Evolutionary conservation across 2,113 vertebrate species (phyloP).

Genomic region (Calyptommatus sinebrachiatus): DNA sequence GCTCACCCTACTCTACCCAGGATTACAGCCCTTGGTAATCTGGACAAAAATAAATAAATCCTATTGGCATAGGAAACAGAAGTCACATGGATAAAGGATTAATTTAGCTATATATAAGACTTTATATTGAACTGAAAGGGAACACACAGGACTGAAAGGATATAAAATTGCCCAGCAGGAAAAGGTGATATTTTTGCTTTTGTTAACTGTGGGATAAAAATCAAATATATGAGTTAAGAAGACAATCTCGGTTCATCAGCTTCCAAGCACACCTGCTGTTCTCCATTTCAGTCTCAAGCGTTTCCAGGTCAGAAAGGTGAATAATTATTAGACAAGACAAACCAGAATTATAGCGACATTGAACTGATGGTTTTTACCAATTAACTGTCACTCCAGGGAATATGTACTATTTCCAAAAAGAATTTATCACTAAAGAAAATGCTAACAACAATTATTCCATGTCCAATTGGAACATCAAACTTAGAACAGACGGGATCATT

Average conservation of each 20-base stretch:
- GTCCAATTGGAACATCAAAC: constrained; percentile 63
- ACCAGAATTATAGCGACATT: constrained; percentile 62
- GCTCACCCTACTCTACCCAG: no score
- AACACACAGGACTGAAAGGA: constrained; percentile 15
- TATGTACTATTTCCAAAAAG: constrained; percentile 24
- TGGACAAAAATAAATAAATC: no score
- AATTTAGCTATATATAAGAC: background rate
- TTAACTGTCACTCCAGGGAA: constrained; percentile 64
- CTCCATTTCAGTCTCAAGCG: constrained; percentile 61
- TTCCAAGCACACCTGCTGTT: constrained; percentile 63
- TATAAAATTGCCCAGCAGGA: constrained; percentile 24
- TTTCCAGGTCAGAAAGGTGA: constrained; percentile 64
- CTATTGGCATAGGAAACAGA: constrained; percentile 6
- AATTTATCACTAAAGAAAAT: constrained; percentile 52
- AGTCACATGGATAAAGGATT: background rate
- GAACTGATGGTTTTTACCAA: constrained; percentile 65
- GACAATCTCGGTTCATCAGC: constrained; percentile 55
- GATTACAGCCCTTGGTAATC: no score
- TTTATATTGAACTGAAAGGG: no score
- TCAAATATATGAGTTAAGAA: constrained; percentile 62
- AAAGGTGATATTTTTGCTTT: constrained; percentile 34
- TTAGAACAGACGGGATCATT: constrained; percentile 62
- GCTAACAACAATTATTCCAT: constrained; percentile 67
- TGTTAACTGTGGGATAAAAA: constrained; percentile 48
- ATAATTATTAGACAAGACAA: constrained; percentile 59